These are phyloP conservation scores for Dasyprocta punctata DNA, from an alignment of 2,113 vertebrate species.

Conservation along the genomic window DNA sequence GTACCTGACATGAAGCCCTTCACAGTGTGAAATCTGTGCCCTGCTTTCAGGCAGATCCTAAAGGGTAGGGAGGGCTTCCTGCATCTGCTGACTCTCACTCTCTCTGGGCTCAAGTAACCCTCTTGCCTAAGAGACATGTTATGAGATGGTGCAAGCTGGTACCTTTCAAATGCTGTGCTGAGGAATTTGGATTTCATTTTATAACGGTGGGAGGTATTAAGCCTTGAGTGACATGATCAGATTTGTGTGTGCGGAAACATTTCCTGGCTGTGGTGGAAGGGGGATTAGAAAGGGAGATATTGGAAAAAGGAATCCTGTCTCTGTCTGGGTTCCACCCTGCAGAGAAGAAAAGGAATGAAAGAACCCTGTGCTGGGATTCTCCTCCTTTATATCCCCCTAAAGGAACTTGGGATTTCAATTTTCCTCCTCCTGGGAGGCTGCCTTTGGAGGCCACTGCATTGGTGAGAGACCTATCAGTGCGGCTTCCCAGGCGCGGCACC, in stretches of 20 bases:
- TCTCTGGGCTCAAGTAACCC: neutral
- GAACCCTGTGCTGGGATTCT: neutral
- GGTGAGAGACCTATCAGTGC: neutral
- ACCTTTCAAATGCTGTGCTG: neutral
- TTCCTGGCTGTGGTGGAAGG: neutral
- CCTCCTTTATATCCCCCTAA: neutral
- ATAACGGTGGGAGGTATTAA: neutral
- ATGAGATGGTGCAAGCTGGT: neutral
- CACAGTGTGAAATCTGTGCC: neutral
- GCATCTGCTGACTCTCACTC: neutral
- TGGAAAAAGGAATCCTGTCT: neutral
- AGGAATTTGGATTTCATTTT: slow-evolving; percentile 6
- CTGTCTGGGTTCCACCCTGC: too few species aligned
- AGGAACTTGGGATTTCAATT: neutral
- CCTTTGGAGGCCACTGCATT: neutral
- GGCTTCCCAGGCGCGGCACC: neutral
- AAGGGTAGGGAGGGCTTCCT: neutral
- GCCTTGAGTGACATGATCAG: neutral
- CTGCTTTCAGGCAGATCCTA: neutral
- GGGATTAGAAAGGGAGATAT: neutral
- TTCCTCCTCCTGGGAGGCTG: neutral
- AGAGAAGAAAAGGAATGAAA: neutral
- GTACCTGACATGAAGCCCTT: neutral
- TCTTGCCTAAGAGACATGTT: neutral
- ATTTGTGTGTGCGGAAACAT: neutral